These are phyloP conservation scores for Eumeta japonica DNA, from an alignment of 1,140 invertebrate genomes.

Conservation along the genomic window DNA sequence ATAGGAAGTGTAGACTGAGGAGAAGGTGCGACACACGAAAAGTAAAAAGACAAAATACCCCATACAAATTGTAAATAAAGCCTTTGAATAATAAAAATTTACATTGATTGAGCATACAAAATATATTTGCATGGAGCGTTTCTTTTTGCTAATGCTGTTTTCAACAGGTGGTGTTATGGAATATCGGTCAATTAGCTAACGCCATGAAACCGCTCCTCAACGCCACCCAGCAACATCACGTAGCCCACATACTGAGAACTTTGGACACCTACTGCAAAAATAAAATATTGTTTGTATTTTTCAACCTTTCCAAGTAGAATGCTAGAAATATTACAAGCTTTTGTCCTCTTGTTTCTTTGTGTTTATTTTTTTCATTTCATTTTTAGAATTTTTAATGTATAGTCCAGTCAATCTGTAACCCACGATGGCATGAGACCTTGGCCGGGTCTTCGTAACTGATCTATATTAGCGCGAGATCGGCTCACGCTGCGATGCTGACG, in stretches of 20 bases:
- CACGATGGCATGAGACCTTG: not conserved
- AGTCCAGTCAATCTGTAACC: not conserved
- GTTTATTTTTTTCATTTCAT: too few relatives aligned
- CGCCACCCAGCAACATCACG: slow-evolving; percentile 40
- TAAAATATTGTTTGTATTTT: slow-evolving; percentile 43
- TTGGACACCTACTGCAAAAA: slow-evolving; percentile 45
- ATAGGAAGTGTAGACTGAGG: too few relatives aligned
- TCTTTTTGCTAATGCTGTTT: not conserved
- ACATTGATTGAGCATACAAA: too few relatives aligned
- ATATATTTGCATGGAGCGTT: too few relatives aligned
- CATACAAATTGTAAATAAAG: too few relatives aligned
- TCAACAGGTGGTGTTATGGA: slow-evolving; percentile 62
- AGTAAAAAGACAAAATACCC: too few relatives aligned
- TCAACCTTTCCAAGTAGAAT: slow-evolving; percentile 1
- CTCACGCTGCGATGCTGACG: too few relatives aligned
- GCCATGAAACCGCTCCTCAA: slow-evolving; percentile 57
- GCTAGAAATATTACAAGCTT: not conserved
- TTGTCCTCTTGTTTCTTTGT: not conserved
- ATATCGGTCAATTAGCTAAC: slow-evolving; percentile 60
- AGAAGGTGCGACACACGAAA: too few relatives aligned
- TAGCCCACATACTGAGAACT: slow-evolving; percentile 45
- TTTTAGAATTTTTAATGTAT: too few relatives aligned
- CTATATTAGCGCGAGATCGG: too few relatives aligned
- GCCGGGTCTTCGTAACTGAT: too few relatives aligned
- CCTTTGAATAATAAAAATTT: too few relatives aligned